Base-by-base conservation (phyloP, 2,797 vertebrate genomes). In the Myoxocephalus aenaeus region DNA sequence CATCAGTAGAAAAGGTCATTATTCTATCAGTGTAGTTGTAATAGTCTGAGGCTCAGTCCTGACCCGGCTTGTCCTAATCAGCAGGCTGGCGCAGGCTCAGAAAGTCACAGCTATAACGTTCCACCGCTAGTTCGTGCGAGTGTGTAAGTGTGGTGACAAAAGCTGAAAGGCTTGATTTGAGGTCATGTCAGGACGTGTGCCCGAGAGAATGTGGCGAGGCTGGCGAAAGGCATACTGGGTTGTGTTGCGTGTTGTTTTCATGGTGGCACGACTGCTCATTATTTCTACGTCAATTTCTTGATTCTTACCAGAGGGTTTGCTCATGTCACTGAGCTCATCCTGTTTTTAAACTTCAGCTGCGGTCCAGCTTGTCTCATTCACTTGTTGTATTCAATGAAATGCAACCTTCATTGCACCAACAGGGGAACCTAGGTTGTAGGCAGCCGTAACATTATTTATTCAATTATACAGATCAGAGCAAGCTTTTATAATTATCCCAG, bases 161-260 rank as follows among this genome's bases (percentile, higher is more conserved):
- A 65, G 80, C 80, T 74, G 75, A 82, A 82, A 22, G 73, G 80
- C 73, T 80, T 80, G 71, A 86, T 90, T 78, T 65, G 63, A 85
- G 90, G 87, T 93, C 79, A 82, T 83, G 81, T 76, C 58, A 74
- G 86, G 83, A 88, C 75, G 44, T 51, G 59, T 66, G 73, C 74
- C 77, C 3, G 5, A 64, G 79, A 82, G 69, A 82, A 79, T 63
- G 53, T 36, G 42, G 75, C 77, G n/a, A 79, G 56, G 68, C 79
- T 48, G 70, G 58, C 36, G 77, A 90, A 90, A 80, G 67, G 89
- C 88, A 89, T 92, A 85, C 46, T 92, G 90, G 90, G 85, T 88
- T 86, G 71, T 40, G 75, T 86, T 73, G 86, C 80, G 70, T 90
- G 90, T 84, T 90, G 85, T 86, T 87, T 88, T 90, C 75, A 85